A percentile compares a stretch with the other conserved stretches of the same genome.
phyloP scores from a whole-genome alignment of 2,113 vertebrate genomes.

The Zootoca vivipara region DNA sequence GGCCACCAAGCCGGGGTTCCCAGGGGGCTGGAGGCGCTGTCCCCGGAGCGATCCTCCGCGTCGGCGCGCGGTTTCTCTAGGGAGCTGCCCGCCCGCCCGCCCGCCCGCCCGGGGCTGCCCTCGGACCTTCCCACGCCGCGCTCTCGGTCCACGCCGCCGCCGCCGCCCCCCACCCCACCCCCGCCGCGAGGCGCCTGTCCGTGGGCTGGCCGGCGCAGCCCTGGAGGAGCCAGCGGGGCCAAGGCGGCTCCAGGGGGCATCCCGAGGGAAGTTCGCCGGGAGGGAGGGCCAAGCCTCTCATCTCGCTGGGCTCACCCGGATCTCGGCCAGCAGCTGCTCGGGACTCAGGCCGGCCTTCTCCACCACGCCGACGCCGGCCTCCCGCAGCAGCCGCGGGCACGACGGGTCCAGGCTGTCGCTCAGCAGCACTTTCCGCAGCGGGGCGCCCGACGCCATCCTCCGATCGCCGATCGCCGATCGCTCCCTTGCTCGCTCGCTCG shows the following conservation, averaged over 20 bases:
- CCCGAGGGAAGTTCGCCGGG: too few relatives aligned
- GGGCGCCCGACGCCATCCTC: slow-evolving; percentile 66
- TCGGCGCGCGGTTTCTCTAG: too few relatives aligned
- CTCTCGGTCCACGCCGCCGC: neutral
- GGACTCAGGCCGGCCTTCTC: slow-evolving; percentile 86
- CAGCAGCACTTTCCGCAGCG: slow-evolving; percentile 85
- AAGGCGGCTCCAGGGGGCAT: too few relatives aligned
- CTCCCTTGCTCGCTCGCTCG: too few relatives aligned
- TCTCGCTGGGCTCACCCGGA: slow-evolving; percentile 83
- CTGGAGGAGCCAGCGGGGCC: too few relatives aligned
- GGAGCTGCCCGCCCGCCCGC: neutral
- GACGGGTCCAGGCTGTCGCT: slow-evolving; percentile 92
- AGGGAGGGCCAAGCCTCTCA: too few relatives aligned
- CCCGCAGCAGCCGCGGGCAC: slow-evolving; percentile 86
- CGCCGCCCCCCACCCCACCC: too few relatives aligned
- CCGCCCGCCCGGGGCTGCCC: neutral
- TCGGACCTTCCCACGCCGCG: neutral
- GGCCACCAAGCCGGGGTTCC: too few relatives aligned
- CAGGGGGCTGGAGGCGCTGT: too few relatives aligned
- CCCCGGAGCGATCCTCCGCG: too few relatives aligned
- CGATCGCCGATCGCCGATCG: too few relatives aligned
- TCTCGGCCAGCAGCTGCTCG: slow-evolving; percentile 86
- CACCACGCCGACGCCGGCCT: slow-evolving; percentile 88
- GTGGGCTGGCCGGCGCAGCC: neutral
- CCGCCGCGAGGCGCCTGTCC: neutral